phyloP scores from a whole-genome alignment of 2,888 invertebrate genomes.

The Hedychridium roseum region DNA sequence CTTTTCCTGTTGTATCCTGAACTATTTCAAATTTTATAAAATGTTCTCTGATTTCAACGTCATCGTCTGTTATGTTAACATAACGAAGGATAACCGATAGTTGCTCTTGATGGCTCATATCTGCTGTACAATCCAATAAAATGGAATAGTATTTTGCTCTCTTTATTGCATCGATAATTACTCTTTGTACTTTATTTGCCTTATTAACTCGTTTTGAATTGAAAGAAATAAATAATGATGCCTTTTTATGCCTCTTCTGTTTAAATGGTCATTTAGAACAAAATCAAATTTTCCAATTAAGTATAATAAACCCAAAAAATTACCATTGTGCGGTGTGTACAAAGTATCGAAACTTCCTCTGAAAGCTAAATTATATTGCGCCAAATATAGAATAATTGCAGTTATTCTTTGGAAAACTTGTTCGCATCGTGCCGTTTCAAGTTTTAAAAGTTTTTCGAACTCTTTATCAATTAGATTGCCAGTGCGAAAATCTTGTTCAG shows the following conservation, averaged over 20 bases:
- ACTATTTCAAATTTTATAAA: neutral
- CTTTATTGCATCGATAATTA: no score
- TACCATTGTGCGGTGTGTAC: constrained; percentile 15
- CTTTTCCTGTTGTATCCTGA: neutral
- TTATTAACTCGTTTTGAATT: neutral
- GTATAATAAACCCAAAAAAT: constrained; percentile 19
- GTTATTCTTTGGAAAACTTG: constrained; percentile 12
- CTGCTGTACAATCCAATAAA: no score
- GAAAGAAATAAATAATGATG: neutral
- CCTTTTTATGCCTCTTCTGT: neutral
- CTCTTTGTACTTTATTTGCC: no score
- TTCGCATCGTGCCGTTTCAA: neutral
- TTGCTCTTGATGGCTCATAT: constrained; percentile 2
- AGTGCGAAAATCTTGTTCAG: neutral
- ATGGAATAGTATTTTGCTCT: no score
- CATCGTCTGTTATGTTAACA: neutral
- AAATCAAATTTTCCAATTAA: no score
- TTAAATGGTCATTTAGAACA: no score
- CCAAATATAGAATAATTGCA: constrained; percentile 15
- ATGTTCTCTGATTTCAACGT: constrained; percentile 1
- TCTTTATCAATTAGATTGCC: neutral
- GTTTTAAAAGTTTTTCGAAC: neutral
- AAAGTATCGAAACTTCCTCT: constrained; percentile 11
- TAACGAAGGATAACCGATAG: neutral
- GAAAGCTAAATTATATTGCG: constrained; percentile 13